Evolutionary conservation across 2,888 invertebrate species (phyloP).

Genomic region (Dynastes hyllus): DNA sequence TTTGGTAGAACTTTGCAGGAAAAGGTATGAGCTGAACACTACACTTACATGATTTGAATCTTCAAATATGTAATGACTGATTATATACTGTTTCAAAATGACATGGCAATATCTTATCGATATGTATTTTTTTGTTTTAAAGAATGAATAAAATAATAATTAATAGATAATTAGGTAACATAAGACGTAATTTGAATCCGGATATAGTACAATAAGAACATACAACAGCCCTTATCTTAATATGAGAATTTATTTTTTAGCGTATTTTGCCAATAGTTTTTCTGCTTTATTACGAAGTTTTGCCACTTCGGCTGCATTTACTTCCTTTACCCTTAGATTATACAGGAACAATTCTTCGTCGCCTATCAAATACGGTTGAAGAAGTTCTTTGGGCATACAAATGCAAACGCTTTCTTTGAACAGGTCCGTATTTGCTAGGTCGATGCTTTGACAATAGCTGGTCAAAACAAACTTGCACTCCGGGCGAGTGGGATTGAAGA

Average conservation of each 20-base stretch:
- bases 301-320: constrained; percentile 1
- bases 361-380: constrained; percentile 14
- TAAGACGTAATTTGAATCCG: too few relatives aligned
- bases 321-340: constrained; percentile 24
- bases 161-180: too few relatives aligned
- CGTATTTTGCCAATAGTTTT: constrained; percentile 3
- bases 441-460: constrained; percentile 40
- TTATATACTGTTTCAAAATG: too few relatives aligned
- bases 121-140: too few relatives aligned
- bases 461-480: constrained; percentile 28
- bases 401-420: constrained; percentile 39
- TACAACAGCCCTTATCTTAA: too few relatives aligned
- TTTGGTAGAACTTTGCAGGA: too few relatives aligned
- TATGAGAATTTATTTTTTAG: neutral
- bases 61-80: too few relatives aligned
- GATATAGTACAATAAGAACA: too few relatives aligned
- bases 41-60: too few relatives aligned
- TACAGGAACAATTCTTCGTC: constrained; percentile 20
- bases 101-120: too few relatives aligned
- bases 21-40: too few relatives aligned
- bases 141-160: too few relatives aligned
- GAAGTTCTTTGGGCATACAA: constrained; percentile 30
- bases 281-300: neutral
- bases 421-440: constrained; percentile 22
- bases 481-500: constrained; percentile 27